Evolutionary conservation across 2,797 vertebrate species (phyloP), one percentile per base, ranked within the genome.

Genomic region (Anolis apletophallus): DNA sequence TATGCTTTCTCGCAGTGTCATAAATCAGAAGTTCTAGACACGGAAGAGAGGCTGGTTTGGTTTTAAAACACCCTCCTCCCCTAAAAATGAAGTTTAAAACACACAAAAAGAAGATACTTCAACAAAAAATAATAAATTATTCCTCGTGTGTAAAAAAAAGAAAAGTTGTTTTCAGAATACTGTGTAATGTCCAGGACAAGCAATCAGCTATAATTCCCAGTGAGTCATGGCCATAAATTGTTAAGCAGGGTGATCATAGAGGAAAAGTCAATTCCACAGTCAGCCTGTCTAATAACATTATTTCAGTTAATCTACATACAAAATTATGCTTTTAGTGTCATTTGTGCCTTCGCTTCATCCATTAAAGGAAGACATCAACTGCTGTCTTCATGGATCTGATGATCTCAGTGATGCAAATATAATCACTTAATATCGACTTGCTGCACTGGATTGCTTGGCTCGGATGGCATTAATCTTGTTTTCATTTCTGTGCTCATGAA

Each of bases 401-500:
- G 8, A 40, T 83, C 80, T 69, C 50, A 80, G 40, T 0, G 14
- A 84, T 1, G 52, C 64, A 84, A 71, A 46, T 17, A 71, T 2
- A 0, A 0, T 59, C 76, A 1, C 78, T 77, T 8, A 11, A 64
- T 87, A 59, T 0, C 0, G 68, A 13, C 61, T 0, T 0, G 61
- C 88, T 74, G 71, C 79, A 36, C 52, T 73, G 57, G 17, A 88
- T 72, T 1, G 4, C 68, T 86, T 73, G 64, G 32, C 64, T 0
- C 1, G 21, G 46, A 76, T n/a, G 46, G 12, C 80, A 89, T 90
- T 84, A 46, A 88, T 82, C 89, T 88, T 88, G 73, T 89, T 92
- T 88, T 89, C 75, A 13, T 91, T 92, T 72, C 75, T 61, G 34
- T 88, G 80, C 89, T 85, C 67, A 82, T 68, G 69, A 86, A 91